Conservation (phyloP, 1,140 invertebrate genomes). For the Whitmania pigra region DNA sequence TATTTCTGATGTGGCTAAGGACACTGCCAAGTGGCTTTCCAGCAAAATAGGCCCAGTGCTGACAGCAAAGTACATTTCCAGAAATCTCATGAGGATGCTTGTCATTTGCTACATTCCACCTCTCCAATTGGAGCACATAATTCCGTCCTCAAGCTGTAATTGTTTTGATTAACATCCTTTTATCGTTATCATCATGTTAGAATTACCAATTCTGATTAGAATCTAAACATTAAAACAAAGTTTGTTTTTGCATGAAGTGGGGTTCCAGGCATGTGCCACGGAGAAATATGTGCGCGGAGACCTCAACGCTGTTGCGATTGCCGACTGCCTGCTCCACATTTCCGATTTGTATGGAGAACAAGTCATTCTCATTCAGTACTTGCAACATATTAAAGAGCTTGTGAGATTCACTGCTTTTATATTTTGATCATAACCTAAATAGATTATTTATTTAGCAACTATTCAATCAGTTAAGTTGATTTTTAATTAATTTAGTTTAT, state of each 20-base stretch:
- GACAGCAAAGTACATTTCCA: constrained; percentile 72
- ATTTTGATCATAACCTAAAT: no score
- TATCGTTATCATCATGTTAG: not conserved
- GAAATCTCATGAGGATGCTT: constrained; percentile 82
- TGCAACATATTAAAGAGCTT: constrained; percentile 73
- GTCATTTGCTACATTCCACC: constrained; percentile 77
- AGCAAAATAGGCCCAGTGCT: constrained; percentile 86
- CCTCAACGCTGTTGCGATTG: constrained; percentile 62
- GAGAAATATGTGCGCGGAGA: constrained; percentile 54
- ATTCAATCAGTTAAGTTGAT: no score
- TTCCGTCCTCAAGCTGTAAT: not conserved
- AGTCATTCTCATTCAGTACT: constrained; percentile 81
- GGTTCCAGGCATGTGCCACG: constrained; percentile 8
- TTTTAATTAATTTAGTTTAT: no score
- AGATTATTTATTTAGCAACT: no score
- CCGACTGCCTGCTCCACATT: constrained; percentile 74
- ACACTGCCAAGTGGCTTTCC: constrained; percentile 79
- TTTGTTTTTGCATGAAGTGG: not conserved
- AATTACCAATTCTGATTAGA: not conserved
- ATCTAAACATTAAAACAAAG: not conserved
- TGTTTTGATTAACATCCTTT: not conserved
- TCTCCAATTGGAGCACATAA: not conserved
- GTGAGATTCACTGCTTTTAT: not conserved
- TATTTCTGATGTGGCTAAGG: constrained; percentile 76
- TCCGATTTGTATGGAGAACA: constrained; percentile 80